Evolutionary conservation across 2,113 vertebrate species (phyloP).

Genomic region (Nycticebus coucang): DNA sequence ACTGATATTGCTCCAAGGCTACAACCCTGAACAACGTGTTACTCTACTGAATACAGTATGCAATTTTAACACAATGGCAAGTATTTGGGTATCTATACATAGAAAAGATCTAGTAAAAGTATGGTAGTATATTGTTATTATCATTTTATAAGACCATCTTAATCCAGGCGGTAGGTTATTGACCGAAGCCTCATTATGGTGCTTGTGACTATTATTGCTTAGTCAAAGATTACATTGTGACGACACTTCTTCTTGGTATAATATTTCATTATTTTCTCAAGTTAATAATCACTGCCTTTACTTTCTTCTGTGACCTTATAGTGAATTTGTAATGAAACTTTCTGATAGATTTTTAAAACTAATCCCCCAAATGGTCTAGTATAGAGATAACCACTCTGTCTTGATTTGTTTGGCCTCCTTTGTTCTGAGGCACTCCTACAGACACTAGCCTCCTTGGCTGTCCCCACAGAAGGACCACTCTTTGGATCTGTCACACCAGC

Average conservation of each 20-base stretch:
- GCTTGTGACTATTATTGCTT: background rate
- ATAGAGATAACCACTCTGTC: background rate
- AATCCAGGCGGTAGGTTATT: background rate
- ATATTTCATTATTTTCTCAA: background rate
- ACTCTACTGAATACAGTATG: background rate
- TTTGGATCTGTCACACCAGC: accelerated
- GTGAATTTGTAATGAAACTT: background rate
- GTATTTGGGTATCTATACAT: background rate
- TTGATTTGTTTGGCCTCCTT: too few species aligned
- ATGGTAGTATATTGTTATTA: background rate
- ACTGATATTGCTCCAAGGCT: background rate
- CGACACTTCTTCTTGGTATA: background rate
- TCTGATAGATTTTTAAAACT: background rate
- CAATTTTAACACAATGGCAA: background rate
- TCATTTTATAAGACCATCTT: background rate
- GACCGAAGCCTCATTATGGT: background rate
- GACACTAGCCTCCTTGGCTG: background rate
- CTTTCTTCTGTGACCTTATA: background rate
- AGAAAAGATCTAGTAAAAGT: background rate
- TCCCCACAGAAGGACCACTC: background rate
- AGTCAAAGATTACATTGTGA: background rate
- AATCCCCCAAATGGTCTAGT: background rate
- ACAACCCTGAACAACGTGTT: background rate
- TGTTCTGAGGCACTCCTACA: background rate
- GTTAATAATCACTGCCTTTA: background rate